Evolutionary conservation across 2,888 invertebrate genomes (phyloP).

Genomic region (Eilema griseolum): DNA sequence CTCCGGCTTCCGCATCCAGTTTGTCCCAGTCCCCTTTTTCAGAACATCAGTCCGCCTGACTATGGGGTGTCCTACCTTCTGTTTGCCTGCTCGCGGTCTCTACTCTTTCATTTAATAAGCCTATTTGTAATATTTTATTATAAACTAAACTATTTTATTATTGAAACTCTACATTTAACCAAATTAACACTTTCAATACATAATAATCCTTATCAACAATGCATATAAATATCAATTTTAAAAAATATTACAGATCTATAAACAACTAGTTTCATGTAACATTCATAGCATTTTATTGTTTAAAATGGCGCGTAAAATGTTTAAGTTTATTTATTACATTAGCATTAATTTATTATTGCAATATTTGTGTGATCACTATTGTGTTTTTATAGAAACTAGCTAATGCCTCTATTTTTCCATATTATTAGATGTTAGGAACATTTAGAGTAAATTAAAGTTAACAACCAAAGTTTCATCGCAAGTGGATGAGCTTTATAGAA

Average conservation of each 20-base stretch:
- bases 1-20: no score
- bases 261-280: not conserved
- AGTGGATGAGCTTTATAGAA: no score
- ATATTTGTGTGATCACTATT: not conserved
- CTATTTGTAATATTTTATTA: not conserved
- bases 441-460: no score
- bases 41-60: no score
- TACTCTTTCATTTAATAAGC: no score
- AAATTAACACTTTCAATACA: constrained; percentile 11
- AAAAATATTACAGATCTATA: not conserved
- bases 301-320: not conserved
- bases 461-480: no score
- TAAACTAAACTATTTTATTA: no score
- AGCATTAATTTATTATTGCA: not conserved
- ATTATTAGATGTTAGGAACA: not conserved
- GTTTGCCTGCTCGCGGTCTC: no score
- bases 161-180: not conserved
- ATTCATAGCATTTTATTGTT: not conserved
- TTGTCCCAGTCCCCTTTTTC: no score
- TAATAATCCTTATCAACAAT: not conserved
- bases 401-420: not conserved
- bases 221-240: not conserved
- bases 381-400: not conserved
- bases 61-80: no score
- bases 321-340: not conserved